Evolutionary conservation across 2,797 vertebrate species (phyloP).

Genomic region (Potorous gilbertii): DNA sequence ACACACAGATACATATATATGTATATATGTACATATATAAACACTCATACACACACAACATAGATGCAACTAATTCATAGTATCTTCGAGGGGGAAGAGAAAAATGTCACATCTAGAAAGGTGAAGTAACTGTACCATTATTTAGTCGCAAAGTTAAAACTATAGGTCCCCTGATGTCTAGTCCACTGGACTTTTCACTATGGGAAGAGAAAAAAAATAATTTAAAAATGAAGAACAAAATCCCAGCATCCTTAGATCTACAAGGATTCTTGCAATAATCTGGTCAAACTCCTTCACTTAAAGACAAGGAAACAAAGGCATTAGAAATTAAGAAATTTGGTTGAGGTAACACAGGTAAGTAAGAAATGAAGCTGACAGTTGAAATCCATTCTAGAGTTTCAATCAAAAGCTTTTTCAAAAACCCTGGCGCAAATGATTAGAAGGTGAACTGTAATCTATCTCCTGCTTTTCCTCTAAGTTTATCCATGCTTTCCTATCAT

Average conservation of each 20-base stretch:
- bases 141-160: background rate
- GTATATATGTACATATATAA: background rate
- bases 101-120: background rate
- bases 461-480: slow-evolving; percentile 2
- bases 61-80: background rate
- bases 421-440: background rate
- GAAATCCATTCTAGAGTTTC: background rate
- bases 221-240: background rate
- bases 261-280: background rate
- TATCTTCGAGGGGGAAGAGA: background rate
- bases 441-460: background rate
- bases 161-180: background rate
- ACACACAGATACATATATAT: rapidly evolving
- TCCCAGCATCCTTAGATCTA: background rate
- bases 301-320: background rate
- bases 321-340: no score
- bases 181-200: background rate
- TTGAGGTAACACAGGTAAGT: background rate
- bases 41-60: background rate
- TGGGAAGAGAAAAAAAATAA: background rate
- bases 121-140: background rate
- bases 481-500: background rate
- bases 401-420: background rate
- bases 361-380: background rate
- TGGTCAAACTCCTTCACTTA: background rate